Evolutionary conservation across 2,888 invertebrate genomes (phyloP).

Genomic region (Ochropacha duplaris): DNA sequence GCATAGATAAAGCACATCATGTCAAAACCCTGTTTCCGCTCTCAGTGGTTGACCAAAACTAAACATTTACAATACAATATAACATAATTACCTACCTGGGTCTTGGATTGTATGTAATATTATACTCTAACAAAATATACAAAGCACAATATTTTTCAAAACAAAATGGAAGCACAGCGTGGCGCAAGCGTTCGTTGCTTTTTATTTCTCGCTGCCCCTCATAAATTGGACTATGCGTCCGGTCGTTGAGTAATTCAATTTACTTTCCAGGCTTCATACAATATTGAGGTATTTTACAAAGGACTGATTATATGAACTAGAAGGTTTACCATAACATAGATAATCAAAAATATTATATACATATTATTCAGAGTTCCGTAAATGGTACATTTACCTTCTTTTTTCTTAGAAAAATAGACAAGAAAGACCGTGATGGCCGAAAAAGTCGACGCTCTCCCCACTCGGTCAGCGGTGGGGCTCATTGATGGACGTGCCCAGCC

Average conservation of each 20-base stretch:
- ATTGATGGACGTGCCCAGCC: too few relatives aligned
- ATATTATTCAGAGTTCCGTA: too few relatives aligned
- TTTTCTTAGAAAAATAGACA: too few relatives aligned
- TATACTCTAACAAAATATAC: not conserved
- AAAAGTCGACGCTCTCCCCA: too few relatives aligned
- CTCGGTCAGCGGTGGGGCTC: too few relatives aligned
- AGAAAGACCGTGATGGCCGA: too few relatives aligned
- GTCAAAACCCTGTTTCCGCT: too few relatives aligned
- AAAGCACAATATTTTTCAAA: not conserved
- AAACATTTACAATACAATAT: too few relatives aligned
- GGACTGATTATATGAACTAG: conserved; percentile 1
- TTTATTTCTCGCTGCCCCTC: conserved; percentile 51
- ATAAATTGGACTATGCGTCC: conserved; percentile 55
- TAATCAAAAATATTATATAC: not conserved
- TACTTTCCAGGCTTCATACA: conserved; percentile 6
- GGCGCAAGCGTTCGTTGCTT: conserved; percentile 35
- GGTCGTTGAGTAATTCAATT: conserved; percentile 43
- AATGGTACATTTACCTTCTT: too few relatives aligned
- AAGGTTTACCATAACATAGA: not conserved
- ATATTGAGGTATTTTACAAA: not conserved
- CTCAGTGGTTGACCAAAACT: too few relatives aligned
- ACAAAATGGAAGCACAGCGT: not conserved
- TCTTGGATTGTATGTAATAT: not conserved
- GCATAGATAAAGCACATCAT: too few relatives aligned
- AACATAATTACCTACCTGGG: too few relatives aligned